Base-by-base conservation (phyloP, 2,888 invertebrate genomes). In the Camptogramma bilineatum region DNA sequence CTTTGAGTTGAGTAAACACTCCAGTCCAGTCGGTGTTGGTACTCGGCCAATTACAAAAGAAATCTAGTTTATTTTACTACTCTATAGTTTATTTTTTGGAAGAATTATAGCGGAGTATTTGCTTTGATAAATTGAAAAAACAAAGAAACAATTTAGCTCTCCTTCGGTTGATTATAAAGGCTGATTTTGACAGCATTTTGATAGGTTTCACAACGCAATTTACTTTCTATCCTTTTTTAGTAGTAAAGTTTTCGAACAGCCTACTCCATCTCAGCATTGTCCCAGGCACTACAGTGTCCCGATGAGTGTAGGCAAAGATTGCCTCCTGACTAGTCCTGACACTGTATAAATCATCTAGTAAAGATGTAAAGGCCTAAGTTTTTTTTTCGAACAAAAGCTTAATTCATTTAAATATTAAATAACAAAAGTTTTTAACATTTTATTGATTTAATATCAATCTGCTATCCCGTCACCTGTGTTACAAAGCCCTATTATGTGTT, bases 401-500 rank as follows among this genome's bases (percentile, higher is more conserved):
- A 18, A 44, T 31, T 46, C 8, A 2, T 44, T 19, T 42, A 9
- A 10, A 1, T 50, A 48, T 60, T 34, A n/a, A 48, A 53, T 28
- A 62, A 51, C 51, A 62, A 61, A 48, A 54, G 1, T 18, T 28
- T 34, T 53, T 31, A 47, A 54, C 34, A 50, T 52, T 55, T 64
- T 62, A 62, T 66, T 62, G 51, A 58, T 55, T 54, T 52, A 65
- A 62, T 51, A 58, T 31, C 19, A 56, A 44, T 57, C 53, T 62
- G 57, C 57, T 61, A 59, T 62, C 58, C 48, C 58, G 54, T 62
- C 66, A 59, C 55, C 62, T 31, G 50, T 44, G 51, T 62, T 53
- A 87, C 87, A 89, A 88, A 88, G 76, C 81, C 84, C 83, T 87
- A 90, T 90, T 90, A 90, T 88, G 81, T 70, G 80, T 85, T 88